Conservation (phyloP, 2,113 vertebrate species). For the Pyrgilauda ruficollis region DNA sequence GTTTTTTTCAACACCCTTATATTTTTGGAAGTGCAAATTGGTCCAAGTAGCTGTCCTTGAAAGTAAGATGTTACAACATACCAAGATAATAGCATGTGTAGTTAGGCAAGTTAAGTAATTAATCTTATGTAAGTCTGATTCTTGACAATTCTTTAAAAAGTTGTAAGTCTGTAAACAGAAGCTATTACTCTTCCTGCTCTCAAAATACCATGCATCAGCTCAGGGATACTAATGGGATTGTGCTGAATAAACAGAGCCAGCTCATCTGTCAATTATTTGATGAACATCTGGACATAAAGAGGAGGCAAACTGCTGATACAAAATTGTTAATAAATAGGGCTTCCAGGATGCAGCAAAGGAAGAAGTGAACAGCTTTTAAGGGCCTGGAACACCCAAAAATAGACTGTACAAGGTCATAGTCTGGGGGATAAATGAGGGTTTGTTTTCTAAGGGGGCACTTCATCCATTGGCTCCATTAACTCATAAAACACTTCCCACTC, state of each 20-base stretch:
- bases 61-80: neutral
- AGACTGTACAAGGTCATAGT: neutral
- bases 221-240: neutral
- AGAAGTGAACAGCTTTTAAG: neutral
- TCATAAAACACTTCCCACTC: neutral
- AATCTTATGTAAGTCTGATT: neutral
- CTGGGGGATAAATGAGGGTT: neutral
- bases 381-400: neutral
- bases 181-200: neutral
- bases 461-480: neutral
- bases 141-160: neutral
- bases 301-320: neutral
- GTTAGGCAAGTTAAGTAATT: neutral
- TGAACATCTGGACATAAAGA: conserved; percentile 4
- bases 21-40: neutral
- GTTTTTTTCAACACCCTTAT: neutral
- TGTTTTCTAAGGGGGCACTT: neutral
- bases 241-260: neutral
- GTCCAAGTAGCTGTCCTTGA: neutral
- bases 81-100: neutral
- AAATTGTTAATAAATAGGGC: neutral
- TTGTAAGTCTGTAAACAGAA: neutral
- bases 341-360: neutral
- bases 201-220: neutral
- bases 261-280: neutral